A percentile compares a stretch with the other conserved stretches of the same genome.
Conservation (phyloP, 2,888 invertebrate species). For the Chironomus tentans region DNA sequence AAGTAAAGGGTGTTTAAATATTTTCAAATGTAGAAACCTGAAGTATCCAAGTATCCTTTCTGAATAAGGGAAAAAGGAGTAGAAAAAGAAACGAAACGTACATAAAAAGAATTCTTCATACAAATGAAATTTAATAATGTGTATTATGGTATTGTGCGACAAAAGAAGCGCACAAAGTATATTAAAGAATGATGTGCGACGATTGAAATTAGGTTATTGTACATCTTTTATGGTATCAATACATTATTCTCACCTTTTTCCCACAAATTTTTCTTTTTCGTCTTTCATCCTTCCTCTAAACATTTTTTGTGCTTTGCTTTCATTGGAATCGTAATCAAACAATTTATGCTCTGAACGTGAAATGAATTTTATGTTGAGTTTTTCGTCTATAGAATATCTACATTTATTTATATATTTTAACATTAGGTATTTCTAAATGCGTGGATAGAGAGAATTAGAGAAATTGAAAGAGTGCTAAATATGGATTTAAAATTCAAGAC, state of each 20-base stretch:
- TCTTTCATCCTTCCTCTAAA: neutral
- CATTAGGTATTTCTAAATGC: no score
- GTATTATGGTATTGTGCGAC: conserved; percentile 1
- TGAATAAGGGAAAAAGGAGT: no score
- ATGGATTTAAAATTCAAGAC: neutral
- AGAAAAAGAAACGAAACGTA: no score
- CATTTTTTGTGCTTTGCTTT: neutral
- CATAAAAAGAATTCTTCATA: neutral
- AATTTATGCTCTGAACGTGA: neutral
- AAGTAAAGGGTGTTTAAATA: no score
- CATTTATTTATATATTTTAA: no score
- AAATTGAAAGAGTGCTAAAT: neutral
- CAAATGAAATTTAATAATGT: neutral
- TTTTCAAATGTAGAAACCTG: no score
- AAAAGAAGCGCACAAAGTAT: neutral
- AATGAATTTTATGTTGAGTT: neutral
- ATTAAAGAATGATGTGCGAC: conserved; percentile 9
- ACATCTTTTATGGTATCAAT: neutral
- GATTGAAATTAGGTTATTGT: conserved; percentile 4
- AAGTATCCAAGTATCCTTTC: no score
- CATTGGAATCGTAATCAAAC: neutral
- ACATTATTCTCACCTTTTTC: neutral
- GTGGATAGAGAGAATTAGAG: no score
- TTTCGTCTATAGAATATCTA: neutral
- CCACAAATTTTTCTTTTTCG: neutral